phyloP scores from a whole-genome alignment of 2,113 vertebrate genomes.

The Turnix velox region DNA sequence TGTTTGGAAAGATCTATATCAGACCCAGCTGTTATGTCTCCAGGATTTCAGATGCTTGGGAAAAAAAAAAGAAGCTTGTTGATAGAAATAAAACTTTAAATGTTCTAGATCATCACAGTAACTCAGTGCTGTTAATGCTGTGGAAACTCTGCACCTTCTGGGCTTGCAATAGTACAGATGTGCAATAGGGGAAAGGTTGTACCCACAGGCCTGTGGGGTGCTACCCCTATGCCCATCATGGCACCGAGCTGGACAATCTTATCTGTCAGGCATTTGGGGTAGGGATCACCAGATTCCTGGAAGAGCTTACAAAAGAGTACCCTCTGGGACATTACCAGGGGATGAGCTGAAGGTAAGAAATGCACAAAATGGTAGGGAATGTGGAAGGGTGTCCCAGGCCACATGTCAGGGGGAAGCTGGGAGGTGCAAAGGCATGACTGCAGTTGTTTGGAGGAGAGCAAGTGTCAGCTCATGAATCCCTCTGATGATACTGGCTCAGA shows the following conservation, averaged over 20 bases:
- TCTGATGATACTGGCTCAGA: background rate
- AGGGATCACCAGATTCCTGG: background rate
- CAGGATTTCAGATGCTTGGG: background rate
- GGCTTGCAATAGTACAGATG: background rate
- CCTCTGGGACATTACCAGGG: background rate
- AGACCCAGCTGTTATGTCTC: background rate
- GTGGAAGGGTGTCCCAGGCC: background rate
- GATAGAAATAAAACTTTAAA: background rate
- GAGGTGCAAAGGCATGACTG: background rate
- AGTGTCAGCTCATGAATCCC: background rate
- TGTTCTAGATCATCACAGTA: background rate
- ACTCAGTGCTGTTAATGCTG: background rate
- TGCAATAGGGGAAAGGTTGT: background rate
- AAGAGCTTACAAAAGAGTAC: background rate
- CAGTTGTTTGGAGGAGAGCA: background rate
- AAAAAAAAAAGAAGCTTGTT: background rate
- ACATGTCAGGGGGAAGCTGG: rapidly evolving
- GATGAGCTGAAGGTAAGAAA: background rate
- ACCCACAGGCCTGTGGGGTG: background rate
- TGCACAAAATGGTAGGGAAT: background rate
- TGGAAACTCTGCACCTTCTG: background rate
- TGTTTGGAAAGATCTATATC: background rate
- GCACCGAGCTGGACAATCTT: background rate
- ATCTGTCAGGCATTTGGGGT: background rate
- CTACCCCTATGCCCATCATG: background rate